A percentile compares a stretch with the other conserved stretches of the same genome.
phyloP scores from a whole-genome alignment of 2,113 vertebrate genomes.

The Mobula birostris region DNA sequence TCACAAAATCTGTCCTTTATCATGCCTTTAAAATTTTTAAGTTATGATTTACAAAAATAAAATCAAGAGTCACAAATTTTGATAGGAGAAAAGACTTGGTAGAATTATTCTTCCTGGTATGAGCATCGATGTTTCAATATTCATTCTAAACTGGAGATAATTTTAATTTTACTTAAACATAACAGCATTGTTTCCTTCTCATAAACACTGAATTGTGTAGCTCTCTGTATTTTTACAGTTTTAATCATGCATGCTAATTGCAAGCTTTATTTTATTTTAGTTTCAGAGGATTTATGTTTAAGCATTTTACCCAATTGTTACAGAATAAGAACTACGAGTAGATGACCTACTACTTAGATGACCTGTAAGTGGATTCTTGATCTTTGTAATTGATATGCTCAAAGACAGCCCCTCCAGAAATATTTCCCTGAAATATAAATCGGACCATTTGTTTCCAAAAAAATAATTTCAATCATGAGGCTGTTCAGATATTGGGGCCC shows the following conservation, averaged over 20 bases:
- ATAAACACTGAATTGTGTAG: not conserved
- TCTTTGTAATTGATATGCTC: not conserved
- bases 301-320: not conserved
- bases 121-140: not conserved
- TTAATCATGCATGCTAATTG: not conserved
- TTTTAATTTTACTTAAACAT: not conserved
- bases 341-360: not conserved
- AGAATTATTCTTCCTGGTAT: not conserved
- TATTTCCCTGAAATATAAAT: not conserved
- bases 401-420: not conserved
- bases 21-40: not conserved
- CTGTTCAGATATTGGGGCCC: not conserved
- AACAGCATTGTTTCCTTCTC: not conserved
- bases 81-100: not conserved
- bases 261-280: not conserved
- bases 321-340: not conserved
- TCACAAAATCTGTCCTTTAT: not conserved
- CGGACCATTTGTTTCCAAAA: not conserved
- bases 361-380: not conserved
- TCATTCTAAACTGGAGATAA: not conserved
- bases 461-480: not conserved
- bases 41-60: not conserved
- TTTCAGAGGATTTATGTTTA: not conserved
- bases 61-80: not conserved
- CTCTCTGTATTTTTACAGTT: not conserved